phyloP scores from a whole-genome alignment of 2,113 vertebrate species.

The Ptyas mucosa region DNA sequence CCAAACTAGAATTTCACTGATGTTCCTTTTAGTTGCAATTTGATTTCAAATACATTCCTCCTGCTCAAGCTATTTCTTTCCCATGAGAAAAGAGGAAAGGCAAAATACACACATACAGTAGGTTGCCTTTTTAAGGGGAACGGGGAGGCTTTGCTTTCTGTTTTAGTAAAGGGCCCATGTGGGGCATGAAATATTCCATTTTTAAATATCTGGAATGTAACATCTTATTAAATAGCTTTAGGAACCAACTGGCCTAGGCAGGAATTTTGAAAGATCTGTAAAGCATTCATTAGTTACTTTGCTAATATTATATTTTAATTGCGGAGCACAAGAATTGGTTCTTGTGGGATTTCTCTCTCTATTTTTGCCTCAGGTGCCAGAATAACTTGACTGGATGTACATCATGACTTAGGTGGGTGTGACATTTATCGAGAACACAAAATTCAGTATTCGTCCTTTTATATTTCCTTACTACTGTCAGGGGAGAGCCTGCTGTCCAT shows the following conservation, averaged over 20 bases:
- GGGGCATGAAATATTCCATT: background rate
- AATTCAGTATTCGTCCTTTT: background rate
- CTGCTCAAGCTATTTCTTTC: background rate
- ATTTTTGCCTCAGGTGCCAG: background rate
- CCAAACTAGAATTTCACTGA: constrained; percentile 16
- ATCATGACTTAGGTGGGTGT: background rate
- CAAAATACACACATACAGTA: background rate
- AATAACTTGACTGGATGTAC: background rate
- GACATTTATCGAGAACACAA: background rate
- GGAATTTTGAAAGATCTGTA: background rate
- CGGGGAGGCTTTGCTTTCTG: background rate
- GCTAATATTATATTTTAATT: background rate
- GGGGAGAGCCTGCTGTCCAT: background rate
- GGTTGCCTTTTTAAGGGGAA: background rate
- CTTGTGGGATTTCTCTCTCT: background rate
- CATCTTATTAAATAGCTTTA: background rate
- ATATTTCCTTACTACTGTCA: background rate
- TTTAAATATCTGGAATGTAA: background rate
- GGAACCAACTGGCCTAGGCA: background rate
- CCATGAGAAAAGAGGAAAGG: background rate
- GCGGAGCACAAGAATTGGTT: background rate
- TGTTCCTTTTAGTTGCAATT: constrained; percentile 4
- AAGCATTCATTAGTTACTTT: background rate
- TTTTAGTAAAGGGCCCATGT: background rate
- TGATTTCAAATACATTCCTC: background rate